Conservation (phyloP, 2,113 vertebrate genomes). For the Zapus hudsonius region DNA sequence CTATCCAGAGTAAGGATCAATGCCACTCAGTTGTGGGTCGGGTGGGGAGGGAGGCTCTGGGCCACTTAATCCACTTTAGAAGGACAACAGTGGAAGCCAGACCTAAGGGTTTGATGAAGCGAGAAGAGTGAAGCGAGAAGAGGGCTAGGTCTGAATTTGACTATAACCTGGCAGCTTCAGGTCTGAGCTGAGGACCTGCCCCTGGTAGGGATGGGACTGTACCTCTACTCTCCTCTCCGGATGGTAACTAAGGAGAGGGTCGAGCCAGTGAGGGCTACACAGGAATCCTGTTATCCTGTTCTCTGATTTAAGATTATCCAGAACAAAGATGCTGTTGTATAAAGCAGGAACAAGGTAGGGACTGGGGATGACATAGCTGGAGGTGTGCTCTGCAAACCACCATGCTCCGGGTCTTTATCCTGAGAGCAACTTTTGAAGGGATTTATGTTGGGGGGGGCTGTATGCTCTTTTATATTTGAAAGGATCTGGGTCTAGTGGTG, state of each 20-base stretch:
- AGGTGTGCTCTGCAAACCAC: not conserved
- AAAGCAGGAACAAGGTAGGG: not conserved
- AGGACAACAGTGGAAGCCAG: not conserved
- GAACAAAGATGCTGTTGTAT: not conserved
- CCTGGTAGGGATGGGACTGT: fast-evolving
- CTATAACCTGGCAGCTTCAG: not conserved
- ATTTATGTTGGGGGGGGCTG: fast-evolving
- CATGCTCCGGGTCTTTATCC: no score
- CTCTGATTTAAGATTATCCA: not conserved
- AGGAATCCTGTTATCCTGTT: not conserved
- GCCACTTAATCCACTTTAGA: constrained; percentile 73
- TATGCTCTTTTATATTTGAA: not conserved
- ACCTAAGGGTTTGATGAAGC: not conserved
- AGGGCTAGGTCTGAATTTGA: not conserved
- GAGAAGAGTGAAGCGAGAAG: not conserved
- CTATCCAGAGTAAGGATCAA: not conserved
- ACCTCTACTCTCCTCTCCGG: fast-evolving
- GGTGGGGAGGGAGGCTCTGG: not conserved
- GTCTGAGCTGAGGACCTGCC: not conserved
- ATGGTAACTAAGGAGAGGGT: fast-evolving
- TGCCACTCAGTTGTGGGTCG: not conserved
- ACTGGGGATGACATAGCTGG: no score
- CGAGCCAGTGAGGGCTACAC: fast-evolving
- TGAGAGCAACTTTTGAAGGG: not conserved
- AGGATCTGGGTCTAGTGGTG: not conserved